Percentiles rank a stretch among this genome's conserved stretches.
These are phyloP conservation scores for Cochlearius cochlearius DNA, from an alignment of 2,113 vertebrate genomes.

Conservation along the genomic window DNA sequence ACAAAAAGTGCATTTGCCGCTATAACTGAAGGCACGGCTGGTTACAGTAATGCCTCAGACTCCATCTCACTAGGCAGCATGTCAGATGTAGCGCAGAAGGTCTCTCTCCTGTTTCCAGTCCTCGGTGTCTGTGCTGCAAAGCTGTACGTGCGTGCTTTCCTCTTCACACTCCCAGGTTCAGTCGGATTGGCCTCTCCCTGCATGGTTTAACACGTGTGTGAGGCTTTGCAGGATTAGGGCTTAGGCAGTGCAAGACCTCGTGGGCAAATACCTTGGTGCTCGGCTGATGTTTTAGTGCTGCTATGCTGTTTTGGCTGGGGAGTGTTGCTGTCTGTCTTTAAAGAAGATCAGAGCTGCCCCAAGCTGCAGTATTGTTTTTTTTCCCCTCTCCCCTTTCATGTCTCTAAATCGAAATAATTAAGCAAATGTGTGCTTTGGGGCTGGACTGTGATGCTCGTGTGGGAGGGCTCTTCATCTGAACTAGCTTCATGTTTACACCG, in stretches of 20 bases:
- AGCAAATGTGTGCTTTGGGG: neutral
- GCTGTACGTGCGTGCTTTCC: neutral
- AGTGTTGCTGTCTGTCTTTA: neutral
- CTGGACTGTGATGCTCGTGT: neutral
- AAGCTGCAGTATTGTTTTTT: neutral
- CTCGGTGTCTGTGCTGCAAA: neutral
- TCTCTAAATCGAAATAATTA: neutral
- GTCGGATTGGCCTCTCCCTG: neutral
- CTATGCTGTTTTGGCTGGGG: neutral
- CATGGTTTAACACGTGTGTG: neutral
- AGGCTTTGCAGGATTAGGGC: conserved; percentile 7
- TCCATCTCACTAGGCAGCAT: neutral
- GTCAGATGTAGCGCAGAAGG: neutral
- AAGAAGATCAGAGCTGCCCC: conserved; percentile 3
- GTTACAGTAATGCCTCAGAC: neutral
- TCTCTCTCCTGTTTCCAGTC: neutral
- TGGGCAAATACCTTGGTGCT: neutral
- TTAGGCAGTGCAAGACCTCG: neutral
- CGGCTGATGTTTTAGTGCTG: neutral
- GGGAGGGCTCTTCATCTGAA: neutral
- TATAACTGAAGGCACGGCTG: neutral
- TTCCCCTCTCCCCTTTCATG: neutral
- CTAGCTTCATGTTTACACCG: neutral
- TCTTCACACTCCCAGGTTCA: neutral
- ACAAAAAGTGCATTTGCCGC: neutral